Evolutionary conservation across 2,888 invertebrate species (phyloP).

Genomic region (Meta bourneti): DNA sequence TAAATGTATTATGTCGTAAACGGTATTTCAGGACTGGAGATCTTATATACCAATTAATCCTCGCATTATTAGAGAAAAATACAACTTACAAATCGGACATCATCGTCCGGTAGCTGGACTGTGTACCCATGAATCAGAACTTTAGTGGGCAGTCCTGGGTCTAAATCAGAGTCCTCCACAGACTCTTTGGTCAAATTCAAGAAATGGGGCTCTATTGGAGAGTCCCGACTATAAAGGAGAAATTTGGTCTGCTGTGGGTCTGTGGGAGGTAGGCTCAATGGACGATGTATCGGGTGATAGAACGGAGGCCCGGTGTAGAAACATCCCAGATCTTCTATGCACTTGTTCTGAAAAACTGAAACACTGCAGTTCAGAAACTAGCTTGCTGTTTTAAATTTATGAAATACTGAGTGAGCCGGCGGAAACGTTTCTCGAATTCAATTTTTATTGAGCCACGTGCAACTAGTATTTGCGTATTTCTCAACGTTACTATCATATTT

Average conservation of each 20-base stretch:
- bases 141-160: constrained; percentile 20
- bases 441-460: too few species aligned
- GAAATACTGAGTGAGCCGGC: too few species aligned
- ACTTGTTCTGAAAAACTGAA: constrained; percentile 66
- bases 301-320: constrained; percentile 72
- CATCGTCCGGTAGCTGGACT: neutral
- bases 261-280: constrained; percentile 50
- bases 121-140: constrained; percentile 66
- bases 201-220: neutral
- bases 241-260: constrained; percentile 15
- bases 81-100: constrained; percentile 34
- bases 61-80: too few species aligned
- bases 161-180: constrained; percentile 21
- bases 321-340: constrained; percentile 65
- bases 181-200: constrained; percentile 19
- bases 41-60: too few species aligned
- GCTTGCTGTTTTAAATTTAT: too few species aligned
- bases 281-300: constrained; percentile 52
- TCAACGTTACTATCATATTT: too few species aligned
- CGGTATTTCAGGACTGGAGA: too few species aligned
- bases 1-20: too few species aligned
- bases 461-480: too few species aligned
- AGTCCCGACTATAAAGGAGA: constrained; percentile 39
- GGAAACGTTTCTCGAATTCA: too few species aligned
- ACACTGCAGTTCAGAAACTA: neutral